phyloP scores from a whole-genome alignment of 1,140 invertebrate genomes.

The Meloidogyne chitwoodi region DNA sequence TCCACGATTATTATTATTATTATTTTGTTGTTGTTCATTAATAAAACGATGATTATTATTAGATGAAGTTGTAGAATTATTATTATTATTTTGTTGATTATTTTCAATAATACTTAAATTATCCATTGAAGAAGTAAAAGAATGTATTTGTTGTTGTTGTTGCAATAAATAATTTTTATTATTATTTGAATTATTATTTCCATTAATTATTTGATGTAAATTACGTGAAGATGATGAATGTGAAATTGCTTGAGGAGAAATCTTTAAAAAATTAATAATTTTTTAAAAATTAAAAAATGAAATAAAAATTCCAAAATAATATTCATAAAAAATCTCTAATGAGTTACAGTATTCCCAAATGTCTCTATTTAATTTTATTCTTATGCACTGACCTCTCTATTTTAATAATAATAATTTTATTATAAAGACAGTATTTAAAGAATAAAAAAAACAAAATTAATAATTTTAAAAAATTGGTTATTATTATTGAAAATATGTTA shows the following conservation, averaged over 20 bases:
- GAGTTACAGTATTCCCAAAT: too few relatives aligned
- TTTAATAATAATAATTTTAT: too few relatives aligned
- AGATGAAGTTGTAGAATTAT: not conserved
- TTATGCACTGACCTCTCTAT: too few relatives aligned
- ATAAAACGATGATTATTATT: not conserved
- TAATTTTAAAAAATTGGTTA: too few relatives aligned
- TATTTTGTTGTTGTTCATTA: not conserved
- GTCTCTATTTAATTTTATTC: too few relatives aligned
- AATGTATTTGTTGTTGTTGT: not conserved
- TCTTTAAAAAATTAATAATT: not conserved
- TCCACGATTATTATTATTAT: not conserved
- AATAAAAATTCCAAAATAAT: too few relatives aligned
- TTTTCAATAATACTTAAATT: not conserved
- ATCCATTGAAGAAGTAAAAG: constrained; percentile 11
- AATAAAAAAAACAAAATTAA: not conserved
- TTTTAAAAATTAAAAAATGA: too few relatives aligned
- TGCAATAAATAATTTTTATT: too few relatives aligned
- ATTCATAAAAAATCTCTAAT: too few relatives aligned
- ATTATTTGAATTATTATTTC: not conserved
- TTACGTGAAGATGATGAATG: not conserved
- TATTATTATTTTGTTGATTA: too few relatives aligned
- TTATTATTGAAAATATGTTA: not conserved
- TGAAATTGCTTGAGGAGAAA: constrained; percentile 9
- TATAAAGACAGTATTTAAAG: not conserved
- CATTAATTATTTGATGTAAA: not conserved